phyloP scores from a whole-genome alignment of 2,888 invertebrate species.

The Tenthredo mesomela region DNA sequence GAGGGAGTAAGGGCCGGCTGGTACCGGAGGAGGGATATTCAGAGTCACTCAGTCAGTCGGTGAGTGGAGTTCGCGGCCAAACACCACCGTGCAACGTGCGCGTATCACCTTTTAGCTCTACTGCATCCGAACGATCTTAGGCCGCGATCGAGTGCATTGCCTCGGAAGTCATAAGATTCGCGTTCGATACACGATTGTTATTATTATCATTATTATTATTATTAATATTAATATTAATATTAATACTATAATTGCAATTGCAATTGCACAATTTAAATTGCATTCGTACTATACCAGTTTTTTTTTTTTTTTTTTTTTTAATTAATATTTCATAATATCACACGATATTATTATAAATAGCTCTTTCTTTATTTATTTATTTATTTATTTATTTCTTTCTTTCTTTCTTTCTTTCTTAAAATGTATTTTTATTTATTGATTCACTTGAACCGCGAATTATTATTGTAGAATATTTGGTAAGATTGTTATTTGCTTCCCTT shows the following conservation, averaged over 20 bases:
- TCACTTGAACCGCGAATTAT: neutral
- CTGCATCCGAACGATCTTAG: neutral
- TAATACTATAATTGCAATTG: neutral
- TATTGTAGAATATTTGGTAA: slow-evolving; percentile 3
- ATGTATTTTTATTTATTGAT: neutral
- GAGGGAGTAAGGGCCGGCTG: neutral
- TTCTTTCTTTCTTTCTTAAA: too few species aligned
- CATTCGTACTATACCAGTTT: neutral
- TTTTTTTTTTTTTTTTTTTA: too few species aligned
- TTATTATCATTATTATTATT: neutral
- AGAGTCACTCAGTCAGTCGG: slow-evolving; percentile 53
- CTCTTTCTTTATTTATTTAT: neutral
- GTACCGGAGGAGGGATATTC: slow-evolving; percentile 46
- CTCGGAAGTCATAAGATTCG: slow-evolving; percentile 3
- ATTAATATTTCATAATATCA: neutral
- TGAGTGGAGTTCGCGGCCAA: slow-evolving; percentile 53
- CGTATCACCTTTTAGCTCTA: slow-evolving; percentile 27
- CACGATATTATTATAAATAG: too few species aligned
- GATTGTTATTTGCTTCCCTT: too few species aligned
- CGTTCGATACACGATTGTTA: neutral
- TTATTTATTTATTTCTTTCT: neutral
- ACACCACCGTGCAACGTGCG: slow-evolving; percentile 37
- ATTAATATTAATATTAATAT: neutral
- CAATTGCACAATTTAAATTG: neutral
- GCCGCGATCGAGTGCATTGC: slow-evolving; percentile 3